Evolutionary conservation across 2,113 vertebrate genomes (phyloP), one percentile per base, ranked within the genome.

Genomic region (Python bivittatus): DNA sequence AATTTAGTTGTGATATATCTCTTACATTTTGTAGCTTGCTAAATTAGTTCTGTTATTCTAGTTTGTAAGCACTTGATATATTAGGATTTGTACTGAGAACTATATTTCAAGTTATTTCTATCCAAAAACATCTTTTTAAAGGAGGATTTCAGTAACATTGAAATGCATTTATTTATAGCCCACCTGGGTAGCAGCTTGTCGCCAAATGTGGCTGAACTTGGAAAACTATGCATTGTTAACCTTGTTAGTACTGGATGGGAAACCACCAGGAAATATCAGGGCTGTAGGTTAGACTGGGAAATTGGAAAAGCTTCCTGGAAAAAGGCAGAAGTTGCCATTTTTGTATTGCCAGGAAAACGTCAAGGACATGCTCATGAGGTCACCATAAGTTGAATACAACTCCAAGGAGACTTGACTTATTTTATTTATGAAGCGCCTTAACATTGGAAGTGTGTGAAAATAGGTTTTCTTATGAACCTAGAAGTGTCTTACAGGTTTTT

Each of bases 21-120:
- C 91, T 85, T 96, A 95, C 92, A 94, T 93, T 17, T 95, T 94
- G 92, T 94, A 95, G 96, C 93, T 86, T 93, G 93, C 93, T 54
- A 95, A 94, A 84, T 96, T 92, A 95, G 93, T 93, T 4, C 53
- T 94, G 56, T 90, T 87, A 93, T 92, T 92, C 72, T 5, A n/a
- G 90, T 95, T 92, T 94, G 68, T 56, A 92, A 90, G 72, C 15
- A 0, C 23, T 94, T 93, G 84, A 87, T 89, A 27, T 15, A 12
- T 44, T 57, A 20, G 6, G n/a, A 1, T 15, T 29, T 27, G 54
- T 44, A 4, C 13, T 83, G 23, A 79, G 85, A 88, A 22, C 17
- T 89, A 25, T 72, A 93, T 86, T 88, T 90, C 68, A 93, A 58
- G 3, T 92, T 79, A 64, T 15, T 5, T 72, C 85, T 25, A 6